Base-by-base conservation (phyloP, 2,113 vertebrate genomes). In the Mohoua ochrocephala region DNA sequence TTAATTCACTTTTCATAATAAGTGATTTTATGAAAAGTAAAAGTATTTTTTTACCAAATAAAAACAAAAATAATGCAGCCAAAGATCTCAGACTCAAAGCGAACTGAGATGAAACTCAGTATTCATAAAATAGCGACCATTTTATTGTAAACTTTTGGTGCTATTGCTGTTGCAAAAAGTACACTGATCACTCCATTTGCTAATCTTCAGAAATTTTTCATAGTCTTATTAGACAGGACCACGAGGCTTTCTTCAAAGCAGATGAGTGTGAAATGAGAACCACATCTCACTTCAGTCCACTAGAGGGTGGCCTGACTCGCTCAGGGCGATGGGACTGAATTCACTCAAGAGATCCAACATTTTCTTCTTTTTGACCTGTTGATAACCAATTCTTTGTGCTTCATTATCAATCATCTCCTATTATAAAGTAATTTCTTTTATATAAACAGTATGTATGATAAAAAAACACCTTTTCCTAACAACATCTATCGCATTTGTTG, bases 271-370 rank as follows among this genome's bases (percentile, higher is more conserved):
- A 97, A 77, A 91, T 37, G 65, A 90, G 82, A 95, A 70, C 60
- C 87, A 54, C 71, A 79, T 98, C 94, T 97, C 88, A 60, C 89
- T 97, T 94, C 68, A 84, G 53, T 96, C 98, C 98, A 98, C 98
- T 98, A 98, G 98, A 98, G 98, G 98, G 98, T 89, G 96, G 95
- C 59, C 83, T 97, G 53, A 84, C 64, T 91, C 95, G 96, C 53
- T 57, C 42, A 97, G 97, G 97, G 91, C 33, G 95, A 13, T 65
- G 93, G 61, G 42, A 86, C 54, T 57, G 68, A 85, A 67, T 83
- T 45, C 15, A 91, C 13, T 1, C 42, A 97, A 96, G 95, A 97
- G 65, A 95, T 13, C 12, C 68, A 78, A 41, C 20, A 39, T 56
- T 87, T 93, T 49, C 45, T 76, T 86, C 22, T 5, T 63, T 97